Conservation (phyloP, 2,888 invertebrate species). For the Lepidocyrtinus sp. region DNA sequence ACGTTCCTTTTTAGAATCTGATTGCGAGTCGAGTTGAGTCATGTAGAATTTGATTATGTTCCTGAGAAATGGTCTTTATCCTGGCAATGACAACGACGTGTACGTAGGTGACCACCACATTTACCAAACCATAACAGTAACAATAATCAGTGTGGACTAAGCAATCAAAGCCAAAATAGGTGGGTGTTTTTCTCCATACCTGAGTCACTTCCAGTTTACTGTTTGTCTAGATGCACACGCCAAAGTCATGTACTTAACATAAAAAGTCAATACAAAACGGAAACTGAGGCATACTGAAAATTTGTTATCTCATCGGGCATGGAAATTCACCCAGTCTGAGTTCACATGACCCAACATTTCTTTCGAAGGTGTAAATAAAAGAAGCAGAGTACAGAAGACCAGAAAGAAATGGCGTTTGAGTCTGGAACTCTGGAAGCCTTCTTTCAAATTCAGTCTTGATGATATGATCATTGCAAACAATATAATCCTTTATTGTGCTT, state of each 20-base stretch:
- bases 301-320: background rate
- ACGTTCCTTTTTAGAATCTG: no score
- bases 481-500: constrained; percentile 18
- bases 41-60: no score
- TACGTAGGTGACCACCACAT: constrained; percentile 3
- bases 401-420: no score
- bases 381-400: no score
- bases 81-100: no score
- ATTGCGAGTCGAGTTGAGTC: no score
- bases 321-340: background rate
- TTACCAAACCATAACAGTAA: constrained; percentile 33
- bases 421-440: background rate
- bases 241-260: constrained; percentile 4
- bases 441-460: constrained; percentile 8
- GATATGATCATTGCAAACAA: constrained; percentile 18
- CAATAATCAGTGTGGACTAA: constrained; percentile 46
- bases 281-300: background rate
- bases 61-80: no score
- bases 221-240: background rate
- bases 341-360: no score
- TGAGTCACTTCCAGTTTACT: background rate
- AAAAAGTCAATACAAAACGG: background rate
- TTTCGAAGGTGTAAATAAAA: no score
- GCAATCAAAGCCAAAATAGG: constrained; percentile 45
- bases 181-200: background rate